Base-by-base conservation (phyloP, 1,140 invertebrate genomes). In the Aphaenogaster rudis region DNA sequence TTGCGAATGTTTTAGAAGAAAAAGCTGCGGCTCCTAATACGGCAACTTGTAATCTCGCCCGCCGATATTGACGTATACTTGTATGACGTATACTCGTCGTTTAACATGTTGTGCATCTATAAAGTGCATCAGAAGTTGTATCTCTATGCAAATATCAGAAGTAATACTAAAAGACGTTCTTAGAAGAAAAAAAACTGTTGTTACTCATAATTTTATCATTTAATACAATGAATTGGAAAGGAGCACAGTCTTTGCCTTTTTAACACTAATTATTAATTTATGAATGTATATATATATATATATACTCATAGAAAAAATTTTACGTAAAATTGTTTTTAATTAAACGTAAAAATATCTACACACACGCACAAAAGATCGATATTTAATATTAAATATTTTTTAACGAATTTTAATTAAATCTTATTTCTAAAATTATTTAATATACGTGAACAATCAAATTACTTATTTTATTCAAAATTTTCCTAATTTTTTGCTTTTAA, bases 1-100 rank as follows among this genome's bases (percentile, higher is more conserved):
- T 54, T 15, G 50, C 42, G 13, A 50, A 81, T 81, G 39, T 81
- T 71, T 81, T 33, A 8, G 39, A 33, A 17, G 8, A 71, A 71
- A 81, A 81, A 57, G 48, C 5, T 17, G 42, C 63, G 36, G 36
- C n/a, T 21, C 6, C 33, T 36, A n/a, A 36, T 39, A 0, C 9
- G 17, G 8, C 52, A 28, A 52, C 17, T 80, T 45, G 7, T 67
- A 11, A 80, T 67, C 48, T 67, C 36, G 4, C n/a, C 6, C n/a
- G 63, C 15, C 77, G 48, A 66, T 67, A 21, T 52, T 28, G 45
- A 28, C 36, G 52, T 28, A 39, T 17, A 50, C 11, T 79, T 71
- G 0, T 50, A 28, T 28, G 28, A 28, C 28, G 28, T 28, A 28
- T 28, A 28, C 15, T 28, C 13, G 3, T 48, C 9, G 13, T 7